Base-by-base conservation (phyloP, 2,113 vertebrate species). In the Corvus moneduloides region DNA sequence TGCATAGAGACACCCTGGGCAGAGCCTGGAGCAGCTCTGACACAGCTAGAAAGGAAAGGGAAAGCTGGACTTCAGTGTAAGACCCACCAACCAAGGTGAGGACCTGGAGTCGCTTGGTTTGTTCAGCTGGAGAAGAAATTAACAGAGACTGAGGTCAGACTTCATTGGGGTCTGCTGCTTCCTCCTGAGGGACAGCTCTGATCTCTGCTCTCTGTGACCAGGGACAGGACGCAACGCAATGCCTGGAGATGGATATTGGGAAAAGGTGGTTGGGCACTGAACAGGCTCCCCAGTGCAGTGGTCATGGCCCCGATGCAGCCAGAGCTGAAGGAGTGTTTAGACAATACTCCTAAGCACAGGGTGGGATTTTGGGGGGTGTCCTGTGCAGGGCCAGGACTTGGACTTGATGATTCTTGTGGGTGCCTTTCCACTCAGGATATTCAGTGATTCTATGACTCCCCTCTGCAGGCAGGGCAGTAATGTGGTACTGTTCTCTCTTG, bases 401-500 rank as follows among this genome's bases (percentile, higher is more conserved):
- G 18, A 56, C 21, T 69, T 2, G 2, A 8, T 46, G 28, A 8
- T 71, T 32, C 35, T 11, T 20, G 41, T 56, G 61, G 7, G 18
- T 52, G 18, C 27, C 59, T 24, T 37, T 10, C 18, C 23, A 6
- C 32, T 23, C 3, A 19, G 71, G 48, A 35, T 4, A 6, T 3
- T 19, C 16, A 33, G 55, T 22, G 71, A 5, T 18, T 9, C 21
- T 13, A 0, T 44, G 52, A 2, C 7, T 37, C 43, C 35, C 14
- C 44, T 27, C 4, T 0, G 7, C 4, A 6, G 46, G 68, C 77
- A 54, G 41, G 16, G 6, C 6, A 16, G 21, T 81, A 3, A 84
- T 0, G 0, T 0, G 3, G 24, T 4, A 0, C 72, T 2, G 0
- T 3, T 82, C 37, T 87, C 74, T 81, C 91, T 1, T 2, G 0